Base-by-base conservation (phyloP, 2,113 vertebrate species). In the Paedocypris sp. region DNA sequence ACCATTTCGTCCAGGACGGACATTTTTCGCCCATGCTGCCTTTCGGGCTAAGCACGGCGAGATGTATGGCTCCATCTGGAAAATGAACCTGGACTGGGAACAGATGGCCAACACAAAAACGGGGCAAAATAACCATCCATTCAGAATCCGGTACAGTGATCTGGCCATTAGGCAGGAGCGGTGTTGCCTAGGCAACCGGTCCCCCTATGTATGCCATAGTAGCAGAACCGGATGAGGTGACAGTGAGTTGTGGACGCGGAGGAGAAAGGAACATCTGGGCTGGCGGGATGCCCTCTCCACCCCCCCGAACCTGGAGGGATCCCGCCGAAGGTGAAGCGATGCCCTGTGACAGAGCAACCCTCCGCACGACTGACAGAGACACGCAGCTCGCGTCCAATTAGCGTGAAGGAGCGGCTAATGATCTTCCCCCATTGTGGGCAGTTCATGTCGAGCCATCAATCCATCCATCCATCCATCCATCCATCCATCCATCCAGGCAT, bases 41-140 rank as follows among this genome's bases (percentile, higher is more conserved):
- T 46, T 12, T 32, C 22, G 13, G 47, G 60, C 48, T 41, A 13
- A 9, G 48, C 49, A 58, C 33, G 18, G 29, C 54, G 48, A 48
- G 51, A 42, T 45, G 33, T 57, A 49, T 65, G 41, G 10, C 13
- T 15, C 50, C 26, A 31, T 35, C 66, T 80, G 80, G 77, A 74
- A 66, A 70, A 70, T 23, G 10, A 60, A 43, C 62, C 54, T 52
- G 42, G 62, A 62, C 66, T 41, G 78, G 73, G 80, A 66, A 46
- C 64, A 68, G 68, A 74, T 65, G 65, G 58, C 23, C 11, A 45
- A 51, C 26, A 84, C 82, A 70, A 43, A 84, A 0, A 80, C 69
- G 77, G 80, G 80, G 72, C 60, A 84, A 89, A 87, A 85, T 84
- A 56, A 87, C 85, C 77, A 88, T 85, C 83, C 83, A 73, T 85